These are phyloP conservation scores for Eutolmus rufibarbis DNA, from an alignment of 2,888 invertebrate species.

Conservation along the genomic window DNA sequence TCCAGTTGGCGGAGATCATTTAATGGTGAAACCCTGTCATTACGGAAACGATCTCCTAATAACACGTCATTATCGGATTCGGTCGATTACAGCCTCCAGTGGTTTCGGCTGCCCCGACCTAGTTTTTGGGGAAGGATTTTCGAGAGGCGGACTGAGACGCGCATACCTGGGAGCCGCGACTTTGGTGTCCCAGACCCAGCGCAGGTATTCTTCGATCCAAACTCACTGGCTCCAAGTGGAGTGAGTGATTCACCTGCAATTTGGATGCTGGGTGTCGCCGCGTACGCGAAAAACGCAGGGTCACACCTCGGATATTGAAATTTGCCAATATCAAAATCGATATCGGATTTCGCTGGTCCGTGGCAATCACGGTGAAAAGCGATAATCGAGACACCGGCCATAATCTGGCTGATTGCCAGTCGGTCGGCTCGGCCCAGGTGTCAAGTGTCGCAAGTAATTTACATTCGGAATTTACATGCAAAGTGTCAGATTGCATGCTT, in stretches of 20 bases:
- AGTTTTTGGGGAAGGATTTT: not conserved
- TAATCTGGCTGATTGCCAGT: not conserved
- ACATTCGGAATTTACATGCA: conserved; percentile 44
- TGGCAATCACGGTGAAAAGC: not conserved
- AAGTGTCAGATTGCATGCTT: conserved; percentile 44
- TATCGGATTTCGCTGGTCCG: conserved; percentile 15
- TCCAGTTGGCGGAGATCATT: conserved; percentile 30
- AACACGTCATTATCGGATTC: conserved; percentile 40
- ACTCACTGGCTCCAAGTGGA: not conserved
- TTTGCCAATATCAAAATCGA: not conserved
- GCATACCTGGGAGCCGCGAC: not conserved
- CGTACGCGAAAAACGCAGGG: not conserved
- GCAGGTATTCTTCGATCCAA: not conserved
- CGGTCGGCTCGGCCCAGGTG: conserved; percentile 1
- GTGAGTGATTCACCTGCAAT: conserved; percentile 2
- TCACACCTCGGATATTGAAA: not conserved
- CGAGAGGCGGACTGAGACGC: not conserved
- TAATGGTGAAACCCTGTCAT: conserved; percentile 44
- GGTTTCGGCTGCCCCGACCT: not conserved
- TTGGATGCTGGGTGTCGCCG: not conserved
- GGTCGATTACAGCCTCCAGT: not conserved
- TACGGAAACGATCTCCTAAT: conserved; percentile 44
- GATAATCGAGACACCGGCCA: not conserved
- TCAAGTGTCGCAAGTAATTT: conserved; percentile 46
- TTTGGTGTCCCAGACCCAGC: not conserved